Evolutionary conservation across 1,140 invertebrate genomes (phyloP).

Genomic region (Solenopsis fugax): DNA sequence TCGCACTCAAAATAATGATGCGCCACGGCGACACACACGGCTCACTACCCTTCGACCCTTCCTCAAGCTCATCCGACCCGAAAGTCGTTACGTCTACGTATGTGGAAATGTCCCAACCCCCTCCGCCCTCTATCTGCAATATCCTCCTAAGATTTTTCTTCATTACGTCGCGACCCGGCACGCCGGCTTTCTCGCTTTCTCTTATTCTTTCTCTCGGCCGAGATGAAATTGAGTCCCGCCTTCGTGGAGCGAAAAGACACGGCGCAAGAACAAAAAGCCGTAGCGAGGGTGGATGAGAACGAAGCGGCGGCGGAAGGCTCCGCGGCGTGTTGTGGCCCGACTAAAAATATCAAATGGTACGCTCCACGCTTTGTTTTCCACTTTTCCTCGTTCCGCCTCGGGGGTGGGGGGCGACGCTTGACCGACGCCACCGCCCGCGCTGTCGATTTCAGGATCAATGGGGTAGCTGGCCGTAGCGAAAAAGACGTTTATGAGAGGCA

Average conservation of each 20-base stretch:
- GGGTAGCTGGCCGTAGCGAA: not conserved
- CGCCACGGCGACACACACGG: conserved; percentile 41
- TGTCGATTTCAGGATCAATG: conserved; percentile 27
- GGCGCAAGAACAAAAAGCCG: conserved; percentile 38
- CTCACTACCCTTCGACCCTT: conserved; percentile 51
- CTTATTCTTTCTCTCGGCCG: conserved; percentile 46
- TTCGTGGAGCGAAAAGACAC: conserved; percentile 47
- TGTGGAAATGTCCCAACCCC: conserved; percentile 62
- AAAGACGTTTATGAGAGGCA: conserved; percentile 4
- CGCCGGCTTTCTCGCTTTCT: conserved; percentile 44
- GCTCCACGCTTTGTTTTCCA: conserved; percentile 31
- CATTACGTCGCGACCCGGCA: conserved; percentile 62
- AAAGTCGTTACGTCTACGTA: conserved; percentile 70
- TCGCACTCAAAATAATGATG: conserved; percentile 76
- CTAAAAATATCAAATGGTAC: conserved; percentile 64
- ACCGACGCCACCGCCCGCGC: not conserved
- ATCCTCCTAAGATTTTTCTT: conserved; percentile 74
- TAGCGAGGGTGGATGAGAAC: conserved; percentile 53
- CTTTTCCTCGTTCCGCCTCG: not conserved
- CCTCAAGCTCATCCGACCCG: conserved; percentile 34
- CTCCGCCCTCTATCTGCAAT: conserved; percentile 56
- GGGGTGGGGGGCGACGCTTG: not conserved
- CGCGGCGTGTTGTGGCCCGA: conserved; percentile 31
- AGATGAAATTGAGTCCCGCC: conserved; percentile 68
- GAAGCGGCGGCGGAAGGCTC: conserved; percentile 22